These are phyloP conservation scores for Pitta sordida DNA, from an alignment of 2,113 vertebrate genomes.

Conservation along the genomic window DNA sequence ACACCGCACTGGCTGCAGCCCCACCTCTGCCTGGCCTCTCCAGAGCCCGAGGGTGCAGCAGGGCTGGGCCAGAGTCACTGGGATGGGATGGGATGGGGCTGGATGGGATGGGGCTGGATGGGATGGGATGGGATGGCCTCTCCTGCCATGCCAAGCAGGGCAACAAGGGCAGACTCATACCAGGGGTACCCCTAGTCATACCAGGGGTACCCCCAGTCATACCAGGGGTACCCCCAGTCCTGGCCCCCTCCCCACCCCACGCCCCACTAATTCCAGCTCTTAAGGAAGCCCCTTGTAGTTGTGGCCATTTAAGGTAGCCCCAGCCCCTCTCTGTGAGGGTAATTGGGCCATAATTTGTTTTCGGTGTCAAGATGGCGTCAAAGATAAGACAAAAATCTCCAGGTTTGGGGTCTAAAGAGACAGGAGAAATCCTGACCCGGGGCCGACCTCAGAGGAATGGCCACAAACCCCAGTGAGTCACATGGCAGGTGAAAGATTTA, in stretches of 20 bases:
- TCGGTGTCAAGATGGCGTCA: conserved; percentile 73
- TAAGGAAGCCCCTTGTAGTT: conserved; percentile 33
- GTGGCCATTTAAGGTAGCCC: conserved; percentile 50
- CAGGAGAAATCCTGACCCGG: conserved; percentile 70
- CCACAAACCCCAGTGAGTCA: conserved; percentile 56
- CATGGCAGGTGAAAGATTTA: conserved; percentile 70
- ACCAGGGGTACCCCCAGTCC: neutral
- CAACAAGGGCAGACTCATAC: neutral
- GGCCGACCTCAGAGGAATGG: conserved; percentile 65
- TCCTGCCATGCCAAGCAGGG: neutral
- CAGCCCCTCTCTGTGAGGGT: conserved; percentile 8
- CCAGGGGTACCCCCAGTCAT: neutral
- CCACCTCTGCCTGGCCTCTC: neutral
- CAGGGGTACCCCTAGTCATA: neutral
- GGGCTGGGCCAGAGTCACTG: rapidly evolving
- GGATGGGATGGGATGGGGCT: neutral
- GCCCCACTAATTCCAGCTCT: neutral
- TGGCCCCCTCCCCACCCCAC: neutral
- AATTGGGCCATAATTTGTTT: conserved; percentile 72
- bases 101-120: neutral
- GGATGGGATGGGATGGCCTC: neutral
- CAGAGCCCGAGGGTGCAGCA: neutral
- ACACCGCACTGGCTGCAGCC: rapidly evolving
- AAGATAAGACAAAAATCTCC: conserved; percentile 69
- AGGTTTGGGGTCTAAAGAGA: conserved; percentile 63